These are phyloP conservation scores for Saccostrea glomerata DNA, from an alignment of 1,140 invertebrate genomes.

Conservation along the genomic window DNA sequence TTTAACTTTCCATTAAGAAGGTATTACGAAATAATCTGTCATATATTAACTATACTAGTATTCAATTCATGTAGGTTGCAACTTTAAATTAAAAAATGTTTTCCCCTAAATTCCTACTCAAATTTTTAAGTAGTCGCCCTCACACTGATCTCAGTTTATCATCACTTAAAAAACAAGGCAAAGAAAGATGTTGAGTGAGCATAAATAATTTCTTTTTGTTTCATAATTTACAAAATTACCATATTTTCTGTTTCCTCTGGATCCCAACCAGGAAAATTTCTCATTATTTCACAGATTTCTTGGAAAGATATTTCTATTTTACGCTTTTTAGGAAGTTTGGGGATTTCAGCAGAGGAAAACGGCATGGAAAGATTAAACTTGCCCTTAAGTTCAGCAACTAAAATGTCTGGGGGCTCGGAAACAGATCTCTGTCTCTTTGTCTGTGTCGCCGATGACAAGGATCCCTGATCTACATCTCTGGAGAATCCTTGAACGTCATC, in stretches of 20 bases:
- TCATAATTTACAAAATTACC: background rate
- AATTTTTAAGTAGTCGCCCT: too few relatives aligned
- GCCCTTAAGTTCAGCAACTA: background rate
- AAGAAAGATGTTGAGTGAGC: too few relatives aligned
- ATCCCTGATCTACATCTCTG: background rate
- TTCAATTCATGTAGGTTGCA: too few relatives aligned
- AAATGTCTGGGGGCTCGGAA: background rate
- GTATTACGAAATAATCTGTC: too few relatives aligned
- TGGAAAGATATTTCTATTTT: conserved; percentile 1
- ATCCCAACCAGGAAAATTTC: conserved; percentile 38
- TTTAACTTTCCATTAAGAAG: too few relatives aligned
- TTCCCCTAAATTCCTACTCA: too few relatives aligned
- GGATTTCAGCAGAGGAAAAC: background rate
- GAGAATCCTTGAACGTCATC: background rate
- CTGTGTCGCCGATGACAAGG: background rate
- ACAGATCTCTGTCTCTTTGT: background rate
- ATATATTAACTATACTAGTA: too few relatives aligned
- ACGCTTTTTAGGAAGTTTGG: background rate
- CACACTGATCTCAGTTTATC: too few relatives aligned
- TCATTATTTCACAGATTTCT: conserved; percentile 27
- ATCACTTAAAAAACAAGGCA: too few relatives aligned
- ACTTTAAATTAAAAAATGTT: too few relatives aligned
- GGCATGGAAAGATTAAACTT: background rate
- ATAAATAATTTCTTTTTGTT: too few relatives aligned
- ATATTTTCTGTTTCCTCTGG: background rate